phyloP scores from a whole-genome alignment of 2,888 invertebrate species.

The Acleris literana region DNA sequence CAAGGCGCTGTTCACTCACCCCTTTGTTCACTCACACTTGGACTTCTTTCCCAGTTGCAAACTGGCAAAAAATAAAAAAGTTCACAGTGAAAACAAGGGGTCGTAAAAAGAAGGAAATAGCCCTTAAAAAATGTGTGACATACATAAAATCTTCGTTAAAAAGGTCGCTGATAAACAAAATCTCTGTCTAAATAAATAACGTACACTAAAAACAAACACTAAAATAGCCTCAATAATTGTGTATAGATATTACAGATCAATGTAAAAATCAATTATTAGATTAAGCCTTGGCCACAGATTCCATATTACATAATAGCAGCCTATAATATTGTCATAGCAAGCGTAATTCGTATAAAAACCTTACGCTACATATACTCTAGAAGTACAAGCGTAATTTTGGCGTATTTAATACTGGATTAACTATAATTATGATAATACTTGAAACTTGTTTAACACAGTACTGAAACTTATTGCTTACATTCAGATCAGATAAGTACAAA shows the following conservation, averaged over 20 bases:
- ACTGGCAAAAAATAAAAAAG: too few relatives aligned
- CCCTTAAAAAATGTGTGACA: too few relatives aligned
- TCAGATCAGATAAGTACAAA: too few relatives aligned
- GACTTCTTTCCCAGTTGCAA: too few relatives aligned
- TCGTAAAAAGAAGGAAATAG: too few relatives aligned
- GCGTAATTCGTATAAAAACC: constrained; percentile 48
- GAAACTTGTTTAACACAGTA: not conserved
- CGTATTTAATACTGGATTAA: constrained; percentile 50
- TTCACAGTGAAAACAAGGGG: too few relatives aligned
- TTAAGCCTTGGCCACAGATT: not conserved
- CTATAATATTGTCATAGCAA: constrained; percentile 71
- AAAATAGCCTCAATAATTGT: not conserved
- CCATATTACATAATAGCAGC: constrained; percentile 47
- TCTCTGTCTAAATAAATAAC: not conserved
- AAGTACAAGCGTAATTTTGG: constrained; percentile 47
- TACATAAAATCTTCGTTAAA: too few relatives aligned
- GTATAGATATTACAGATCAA: not conserved
- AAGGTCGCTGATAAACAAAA: too few relatives aligned
- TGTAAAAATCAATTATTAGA: not conserved
- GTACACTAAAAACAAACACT: not conserved
- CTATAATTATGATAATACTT: constrained; percentile 12
- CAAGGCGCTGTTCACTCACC: too few relatives aligned
- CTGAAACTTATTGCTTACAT: not conserved
- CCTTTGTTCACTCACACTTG: too few relatives aligned
- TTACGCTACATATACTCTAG: constrained; percentile 28